phyloP scores from a whole-genome alignment of 1,140 invertebrate species.

The Propsilocerus akamusi region DNA sequence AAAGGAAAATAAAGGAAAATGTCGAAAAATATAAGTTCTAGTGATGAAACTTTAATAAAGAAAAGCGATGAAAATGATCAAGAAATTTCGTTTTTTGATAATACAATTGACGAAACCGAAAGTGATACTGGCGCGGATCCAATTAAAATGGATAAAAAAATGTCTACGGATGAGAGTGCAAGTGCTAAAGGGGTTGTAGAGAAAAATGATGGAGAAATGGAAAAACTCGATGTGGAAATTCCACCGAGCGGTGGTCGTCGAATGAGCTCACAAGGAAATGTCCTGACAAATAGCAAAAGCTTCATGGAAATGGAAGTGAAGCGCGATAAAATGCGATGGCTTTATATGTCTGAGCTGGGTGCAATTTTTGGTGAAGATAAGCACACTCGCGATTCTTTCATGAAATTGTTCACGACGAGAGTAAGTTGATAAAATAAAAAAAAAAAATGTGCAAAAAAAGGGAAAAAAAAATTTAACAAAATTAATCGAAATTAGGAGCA shows the following conservation, averaged over 20 bases:
- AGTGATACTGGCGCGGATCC: background rate
- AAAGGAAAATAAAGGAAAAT: too few species aligned
- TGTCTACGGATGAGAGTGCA: background rate
- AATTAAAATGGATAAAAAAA: background rate
- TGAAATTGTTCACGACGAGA: conserved; percentile 20
- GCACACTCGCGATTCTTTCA: conserved; percentile 21
- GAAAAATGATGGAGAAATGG: background rate
- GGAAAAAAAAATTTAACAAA: background rate
- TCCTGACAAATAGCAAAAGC: conserved; percentile 14
- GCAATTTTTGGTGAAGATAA: conserved; percentile 21
- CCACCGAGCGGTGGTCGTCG: too few species aligned
- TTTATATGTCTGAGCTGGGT: conserved; percentile 24
- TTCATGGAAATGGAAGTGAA: conserved; percentile 24
- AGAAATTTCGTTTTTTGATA: background rate
- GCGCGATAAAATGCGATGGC: conserved; percentile 22
- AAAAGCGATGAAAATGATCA: background rate
- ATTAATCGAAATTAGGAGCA: conserved; percentile 1
- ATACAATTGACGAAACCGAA: background rate
- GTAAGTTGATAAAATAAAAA: conserved; percentile 12
- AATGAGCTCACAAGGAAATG: too few species aligned
- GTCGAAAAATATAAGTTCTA: background rate
- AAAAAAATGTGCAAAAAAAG: background rate
- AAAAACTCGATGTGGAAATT: too few species aligned
- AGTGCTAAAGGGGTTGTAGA: background rate
- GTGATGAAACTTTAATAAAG: background rate